phyloP scores from a whole-genome alignment of 2,888 invertebrate genomes.

The Hemicrepidius hirtus region DNA sequence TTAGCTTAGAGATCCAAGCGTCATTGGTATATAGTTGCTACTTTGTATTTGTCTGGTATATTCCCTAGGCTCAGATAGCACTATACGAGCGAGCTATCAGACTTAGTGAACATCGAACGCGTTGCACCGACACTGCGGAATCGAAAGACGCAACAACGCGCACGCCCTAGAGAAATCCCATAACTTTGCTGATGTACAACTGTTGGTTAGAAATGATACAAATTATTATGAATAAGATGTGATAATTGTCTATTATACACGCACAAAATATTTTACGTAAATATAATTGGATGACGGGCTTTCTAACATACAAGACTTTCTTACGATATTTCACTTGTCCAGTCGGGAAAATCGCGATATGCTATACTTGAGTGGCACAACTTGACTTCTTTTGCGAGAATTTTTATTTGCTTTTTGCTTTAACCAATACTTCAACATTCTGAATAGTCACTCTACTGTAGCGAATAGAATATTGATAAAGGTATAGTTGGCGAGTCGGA shows the following conservation, averaged over 20 bases:
- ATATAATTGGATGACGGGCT: neutral
- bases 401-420: too few species aligned
- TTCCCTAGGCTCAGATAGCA: constrained; percentile 58
- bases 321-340: too few species aligned
- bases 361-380: too few species aligned
- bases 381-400: too few species aligned
- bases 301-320: too few species aligned
- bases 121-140: constrained; percentile 58
- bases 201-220: constrained; percentile 43
- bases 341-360: too few species aligned
- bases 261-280: neutral
- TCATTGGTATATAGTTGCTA: constrained; percentile 52
- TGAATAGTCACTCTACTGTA: too few species aligned
- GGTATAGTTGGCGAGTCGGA: too few species aligned
- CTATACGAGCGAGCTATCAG: constrained; percentile 51
- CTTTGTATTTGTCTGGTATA: constrained; percentile 58
- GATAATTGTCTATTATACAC: constrained; percentile 16
- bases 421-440: too few species aligned
- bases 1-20: constrained; percentile 29
- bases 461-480: too few species aligned
- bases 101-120: constrained; percentile 55
- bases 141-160: constrained; percentile 51
- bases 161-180: constrained; percentile 55
- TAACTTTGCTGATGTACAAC: constrained; percentile 35
- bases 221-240: constrained; percentile 36